Evolutionary conservation across 2,113 vertebrate species (phyloP), one percentile per base, ranked within the genome.

Genomic region (Sinosuthora webbiana): DNA sequence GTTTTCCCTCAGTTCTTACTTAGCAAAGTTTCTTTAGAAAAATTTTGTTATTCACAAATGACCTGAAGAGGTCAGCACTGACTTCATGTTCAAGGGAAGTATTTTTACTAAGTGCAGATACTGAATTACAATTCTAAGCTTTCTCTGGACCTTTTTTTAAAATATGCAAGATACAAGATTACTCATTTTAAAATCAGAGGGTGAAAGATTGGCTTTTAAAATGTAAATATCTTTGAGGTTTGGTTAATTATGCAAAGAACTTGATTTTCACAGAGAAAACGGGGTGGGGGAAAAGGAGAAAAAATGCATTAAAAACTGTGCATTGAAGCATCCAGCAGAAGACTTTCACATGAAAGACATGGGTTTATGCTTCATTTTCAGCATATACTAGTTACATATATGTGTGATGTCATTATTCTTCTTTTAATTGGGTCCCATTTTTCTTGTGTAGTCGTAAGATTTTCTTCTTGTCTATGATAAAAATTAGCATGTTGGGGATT

Each of bases 21-120:
- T 55, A 92, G 52, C 84, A 83, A 68, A 50, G 33, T 82, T 89
- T 89, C 93, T 96, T 70, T 57, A 88, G 82, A 94, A 95, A 92
- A 67, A 94, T 95, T 96, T 94, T 93, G 49, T 90, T 97, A 93
- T 95, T 97, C 91, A 93, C 89, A 77, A 96, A 95, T 95, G 93
- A 97, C 97, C 96, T 97, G 91, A 94, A 97, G 97, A 97, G 97
- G 87, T 97, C 97, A 97, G 96, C 97, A 87, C 86, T 80, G 74
- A 96, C 89, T 95, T 96, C 92, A 39, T 93, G 95, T 90, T 95
- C 95, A 98, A 97, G 92, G 67, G 57, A 83, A 97, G 86, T 81
- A 89, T 91, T 97, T 97, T 96, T 97, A 96, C 83, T 53, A 90
- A 96, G 73, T 95, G 93, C 70, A 92, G 81, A 83, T 86, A 94